These are phyloP conservation scores for Harpegnathos saltator DNA, from an alignment of 1,140 invertebrate genomes.

Conservation along the genomic window DNA sequence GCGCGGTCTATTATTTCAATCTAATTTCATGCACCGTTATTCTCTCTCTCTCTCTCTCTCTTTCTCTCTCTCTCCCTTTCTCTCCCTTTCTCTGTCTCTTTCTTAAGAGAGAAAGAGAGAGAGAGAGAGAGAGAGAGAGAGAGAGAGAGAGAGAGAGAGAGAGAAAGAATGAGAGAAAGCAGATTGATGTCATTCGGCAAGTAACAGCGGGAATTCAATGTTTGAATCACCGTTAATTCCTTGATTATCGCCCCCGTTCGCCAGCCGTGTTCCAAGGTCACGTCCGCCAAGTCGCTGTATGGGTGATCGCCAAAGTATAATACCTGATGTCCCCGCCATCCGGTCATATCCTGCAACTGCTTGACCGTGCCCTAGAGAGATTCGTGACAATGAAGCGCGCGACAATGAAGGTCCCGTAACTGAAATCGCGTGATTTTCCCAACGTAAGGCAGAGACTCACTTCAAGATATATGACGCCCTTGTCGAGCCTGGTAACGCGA, in stretches of 20 bases:
- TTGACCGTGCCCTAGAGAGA: conserved; percentile 93
- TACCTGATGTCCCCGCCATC: conserved; percentile 96
- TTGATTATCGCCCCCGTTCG: conserved; percentile 99
- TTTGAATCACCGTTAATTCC: conserved; percentile 91
- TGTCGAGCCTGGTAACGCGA: conserved; percentile 93
- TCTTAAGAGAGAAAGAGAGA: too few species aligned
- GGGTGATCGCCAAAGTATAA: conserved; percentile 99
- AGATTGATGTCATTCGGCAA: conserved; percentile 2
- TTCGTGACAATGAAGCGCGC: not conserved
- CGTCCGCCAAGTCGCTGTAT: conserved; percentile 98
- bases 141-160: too few species aligned
- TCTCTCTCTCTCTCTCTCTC: not conserved
- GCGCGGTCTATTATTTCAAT: not conserved
- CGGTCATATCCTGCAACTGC: conserved; percentile 96
- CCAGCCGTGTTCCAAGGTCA: conserved; percentile 98
- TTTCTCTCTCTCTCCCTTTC: too few species aligned
- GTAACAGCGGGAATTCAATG: not conserved
- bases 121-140: too few species aligned
- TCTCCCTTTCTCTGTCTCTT: too few species aligned
- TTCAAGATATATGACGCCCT: conserved; percentile 97
- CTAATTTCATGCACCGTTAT: conserved; percentile 2
- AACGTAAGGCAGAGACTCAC: conserved; percentile 84
- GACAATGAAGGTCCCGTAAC: not conserved
- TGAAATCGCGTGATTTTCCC: not conserved
- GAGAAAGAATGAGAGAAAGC: not conserved